These are phyloP conservation scores for Pachycephala philippinensis DNA, from an alignment of 2,113 vertebrate genomes.

Conservation along the genomic window DNA sequence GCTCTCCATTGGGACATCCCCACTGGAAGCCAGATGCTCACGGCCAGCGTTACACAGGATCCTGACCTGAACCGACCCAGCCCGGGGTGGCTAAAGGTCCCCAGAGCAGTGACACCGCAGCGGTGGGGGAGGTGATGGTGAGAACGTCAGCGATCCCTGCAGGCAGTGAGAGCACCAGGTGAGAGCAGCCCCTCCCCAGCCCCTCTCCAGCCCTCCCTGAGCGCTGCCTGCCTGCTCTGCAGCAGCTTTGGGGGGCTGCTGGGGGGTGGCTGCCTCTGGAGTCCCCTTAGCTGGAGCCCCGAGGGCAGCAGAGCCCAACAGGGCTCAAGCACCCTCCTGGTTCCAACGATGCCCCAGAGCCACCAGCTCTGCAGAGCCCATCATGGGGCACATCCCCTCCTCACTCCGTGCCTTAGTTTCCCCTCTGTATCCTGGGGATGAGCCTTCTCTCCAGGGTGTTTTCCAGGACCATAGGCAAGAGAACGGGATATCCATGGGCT, in stretches of 20 bases:
- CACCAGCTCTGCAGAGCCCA: neutral
- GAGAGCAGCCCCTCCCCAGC: neutral
- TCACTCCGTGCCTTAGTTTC: neutral
- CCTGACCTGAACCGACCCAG: neutral
- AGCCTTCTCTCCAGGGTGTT: neutral
- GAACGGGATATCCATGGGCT: fast-evolving
- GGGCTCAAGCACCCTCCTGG: fast-evolving
- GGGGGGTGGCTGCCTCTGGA: neutral
- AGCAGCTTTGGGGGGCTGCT: neutral
- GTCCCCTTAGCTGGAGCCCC: neutral
- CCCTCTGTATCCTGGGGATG: too few relatives aligned
- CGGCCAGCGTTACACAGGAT: fast-evolving
- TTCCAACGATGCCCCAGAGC: neutral
- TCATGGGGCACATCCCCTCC: fast-evolving
- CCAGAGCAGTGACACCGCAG: neutral
- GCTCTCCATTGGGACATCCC: neutral
- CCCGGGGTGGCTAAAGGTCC: neutral
- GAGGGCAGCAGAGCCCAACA: neutral
- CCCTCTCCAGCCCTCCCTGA: neutral
- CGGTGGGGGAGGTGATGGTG: neutral
- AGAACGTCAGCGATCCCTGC: neutral
- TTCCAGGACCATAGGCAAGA: neutral
- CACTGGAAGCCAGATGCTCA: fast-evolving
- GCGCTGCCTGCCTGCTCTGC: neutral
- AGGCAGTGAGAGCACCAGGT: neutral